phyloP scores from a whole-genome alignment of 23 tunicate species.

The Phallusia fumigata region DNA sequence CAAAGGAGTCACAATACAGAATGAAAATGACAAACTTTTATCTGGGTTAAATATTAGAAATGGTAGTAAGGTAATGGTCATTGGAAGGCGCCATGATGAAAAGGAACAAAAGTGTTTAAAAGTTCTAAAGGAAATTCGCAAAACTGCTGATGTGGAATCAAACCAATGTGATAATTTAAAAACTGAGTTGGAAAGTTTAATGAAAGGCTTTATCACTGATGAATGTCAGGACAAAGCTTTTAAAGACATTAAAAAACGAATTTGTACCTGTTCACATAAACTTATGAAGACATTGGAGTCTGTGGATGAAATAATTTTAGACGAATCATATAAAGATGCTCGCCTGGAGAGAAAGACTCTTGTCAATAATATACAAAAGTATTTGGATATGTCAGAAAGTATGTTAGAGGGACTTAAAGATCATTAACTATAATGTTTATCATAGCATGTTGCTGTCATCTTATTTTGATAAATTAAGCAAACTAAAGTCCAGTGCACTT shows the following conservation, averaged over 20 bases:
- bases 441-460: no score
- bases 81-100: slow-evolving; percentile 37
- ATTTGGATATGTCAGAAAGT: slow-evolving; percentile 11
- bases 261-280: slow-evolving; percentile 17
- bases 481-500: no score
- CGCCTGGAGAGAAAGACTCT: slow-evolving; percentile 23
- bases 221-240: background rate
- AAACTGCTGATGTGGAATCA: slow-evolving; percentile 1
- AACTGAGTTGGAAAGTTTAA: slow-evolving; percentile 25
- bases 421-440: background rate
- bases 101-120: slow-evolving; percentile 33
- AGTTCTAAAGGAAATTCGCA: slow-evolving; percentile 4
- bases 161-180: background rate
- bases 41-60: slow-evolving; percentile 1
- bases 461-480: no score
- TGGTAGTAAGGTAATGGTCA: slow-evolving; percentile 32
- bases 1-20: slow-evolving; percentile 24
- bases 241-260: slow-evolving; percentile 9
- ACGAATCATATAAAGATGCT: slow-evolving; percentile 38
- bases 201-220: slow-evolving; percentile 32
- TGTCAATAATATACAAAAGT: slow-evolving; percentile 11
- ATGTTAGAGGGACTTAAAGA: background rate
- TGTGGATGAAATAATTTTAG: slow-evolving; percentile 22
- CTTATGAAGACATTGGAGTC: slow-evolving; percentile 30
- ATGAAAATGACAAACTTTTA: slow-evolving; percentile 16